A percentile compares a stretch with the other conserved stretches of the same genome.
These are phyloP conservation scores for Lamellibrachia satsuma DNA, from an alignment of 2,888 invertebrate genomes.

Conservation along the genomic window DNA sequence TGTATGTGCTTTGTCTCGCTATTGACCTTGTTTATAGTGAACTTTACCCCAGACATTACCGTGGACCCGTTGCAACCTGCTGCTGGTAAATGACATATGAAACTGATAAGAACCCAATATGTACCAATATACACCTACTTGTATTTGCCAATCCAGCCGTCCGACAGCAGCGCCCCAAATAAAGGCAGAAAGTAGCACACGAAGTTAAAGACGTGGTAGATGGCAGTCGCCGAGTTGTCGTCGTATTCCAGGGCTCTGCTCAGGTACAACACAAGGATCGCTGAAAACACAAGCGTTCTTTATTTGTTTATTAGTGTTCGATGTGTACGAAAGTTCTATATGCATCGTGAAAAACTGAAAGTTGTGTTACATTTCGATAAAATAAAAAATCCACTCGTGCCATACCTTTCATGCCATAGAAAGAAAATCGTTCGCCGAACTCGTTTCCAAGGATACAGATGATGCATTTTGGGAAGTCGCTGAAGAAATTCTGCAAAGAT, in stretches of 20 bases:
- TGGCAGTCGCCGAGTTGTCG: constrained; percentile 80
- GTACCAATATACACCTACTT: constrained; percentile 65
- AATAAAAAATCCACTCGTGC: neutral
- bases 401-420: constrained; percentile 47
- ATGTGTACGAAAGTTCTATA: neutral
- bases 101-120: neutral
- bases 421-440: constrained; percentile 47
- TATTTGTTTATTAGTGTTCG: neutral
- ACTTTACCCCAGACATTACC: neutral
- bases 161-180: constrained; percentile 91
- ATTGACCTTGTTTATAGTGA: no score
- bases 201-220: constrained; percentile 90
- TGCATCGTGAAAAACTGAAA: neutral
- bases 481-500: constrained; percentile 26
- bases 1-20: no score
- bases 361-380: neutral
- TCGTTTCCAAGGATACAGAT: constrained; percentile 44
- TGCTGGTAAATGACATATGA: neutral
- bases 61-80: neutral
- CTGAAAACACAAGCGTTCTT: constrained; percentile 69
- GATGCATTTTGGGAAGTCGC: constrained; percentile 41
- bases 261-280: constrained; percentile 89
- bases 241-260: constrained; percentile 78
- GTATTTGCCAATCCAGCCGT: constrained; percentile 91
- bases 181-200: constrained; percentile 89